phyloP scores from a whole-genome alignment of 2,888 invertebrate genomes.

The Ceramica pisi region DNA sequence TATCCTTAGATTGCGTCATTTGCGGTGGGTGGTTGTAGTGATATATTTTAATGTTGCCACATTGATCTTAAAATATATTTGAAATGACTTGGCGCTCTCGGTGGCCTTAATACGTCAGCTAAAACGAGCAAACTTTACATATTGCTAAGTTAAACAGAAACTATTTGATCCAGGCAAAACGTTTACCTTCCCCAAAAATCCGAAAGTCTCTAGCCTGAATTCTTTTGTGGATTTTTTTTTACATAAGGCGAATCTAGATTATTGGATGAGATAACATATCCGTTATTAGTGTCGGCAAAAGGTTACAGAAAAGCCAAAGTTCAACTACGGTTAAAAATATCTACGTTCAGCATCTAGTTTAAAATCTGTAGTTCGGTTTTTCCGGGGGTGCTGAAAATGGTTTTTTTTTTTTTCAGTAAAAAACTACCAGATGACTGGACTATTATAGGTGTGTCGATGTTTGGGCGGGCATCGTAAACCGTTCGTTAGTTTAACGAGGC shows the following conservation, averaged over 20 bases:
- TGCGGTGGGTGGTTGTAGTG: background rate
- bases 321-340: slow-evolving; percentile 19
- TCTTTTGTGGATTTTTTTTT: slow-evolving; percentile 17
- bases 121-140: background rate
- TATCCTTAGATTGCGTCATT: background rate
- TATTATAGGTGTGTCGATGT: background rate
- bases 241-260: slow-evolving; percentile 31
- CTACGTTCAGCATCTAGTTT: background rate
- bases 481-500: background rate
- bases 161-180: background rate
- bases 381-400: no score
- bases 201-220: background rate
- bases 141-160: background rate
- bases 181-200: background rate
- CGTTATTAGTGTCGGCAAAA: slow-evolving; percentile 9
- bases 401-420: no score
- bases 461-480: background rate
- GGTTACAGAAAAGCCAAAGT: slow-evolving; percentile 35
- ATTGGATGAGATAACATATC: slow-evolving; percentile 43
- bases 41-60: background rate
- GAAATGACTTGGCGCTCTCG: background rate
- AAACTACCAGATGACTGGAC: no score
- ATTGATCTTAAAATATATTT: background rate
- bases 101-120: background rate
- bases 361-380: background rate